Evolutionary conservation across 2,888 invertebrate genomes (phyloP), one percentile per base, ranked within the genome.

Genomic region (Plebejus anna): DNA sequence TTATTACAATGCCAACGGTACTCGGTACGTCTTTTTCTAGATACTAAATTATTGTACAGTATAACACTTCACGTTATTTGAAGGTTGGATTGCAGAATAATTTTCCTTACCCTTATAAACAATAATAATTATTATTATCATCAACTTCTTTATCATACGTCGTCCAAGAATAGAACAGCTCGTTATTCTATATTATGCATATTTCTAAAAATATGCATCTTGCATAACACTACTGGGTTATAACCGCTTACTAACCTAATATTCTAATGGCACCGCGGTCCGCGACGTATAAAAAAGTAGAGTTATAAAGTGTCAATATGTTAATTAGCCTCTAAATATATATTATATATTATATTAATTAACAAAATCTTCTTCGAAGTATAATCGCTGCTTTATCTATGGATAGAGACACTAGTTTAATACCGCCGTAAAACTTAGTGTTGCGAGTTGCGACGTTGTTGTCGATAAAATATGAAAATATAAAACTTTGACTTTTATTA

Each of bases 371-470:
- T 55, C 51, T 28, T 13, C 47, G 22, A 51, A 42, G 42, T 36
- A 32, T 36, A 47, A 72, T 22, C 32, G 55, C 72, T 28, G 22
- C 47, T 42, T 73, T 32, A 73, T 72, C 9, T 71, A 51, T 73
- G 32, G 28, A 47, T 72, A 51, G 73, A 73, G 22, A 22, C 22
- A 22, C 73, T 73, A 73, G 73, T 73, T 55, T 72, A 72, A 55
- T 51, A 73, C 13, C 51, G 22, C 22, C 72, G 51, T 72, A 51
- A 72, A 72, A 47, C 13, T 72, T 51, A 47, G 73, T 73, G 73
- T 51, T 73, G 73, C 2, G 72, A 72, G 73, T 51, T 73, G 73
- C 2, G 72, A 72, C 32, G 16, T 55, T 51, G 5, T 3, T 73
- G 51, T 73, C 73, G 73, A 73, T 73, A 28, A 42, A 11, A 28